These are phyloP conservation scores for Philantomba maxwellii DNA, from an alignment of 2,113 vertebrate species.

Conservation along the genomic window DNA sequence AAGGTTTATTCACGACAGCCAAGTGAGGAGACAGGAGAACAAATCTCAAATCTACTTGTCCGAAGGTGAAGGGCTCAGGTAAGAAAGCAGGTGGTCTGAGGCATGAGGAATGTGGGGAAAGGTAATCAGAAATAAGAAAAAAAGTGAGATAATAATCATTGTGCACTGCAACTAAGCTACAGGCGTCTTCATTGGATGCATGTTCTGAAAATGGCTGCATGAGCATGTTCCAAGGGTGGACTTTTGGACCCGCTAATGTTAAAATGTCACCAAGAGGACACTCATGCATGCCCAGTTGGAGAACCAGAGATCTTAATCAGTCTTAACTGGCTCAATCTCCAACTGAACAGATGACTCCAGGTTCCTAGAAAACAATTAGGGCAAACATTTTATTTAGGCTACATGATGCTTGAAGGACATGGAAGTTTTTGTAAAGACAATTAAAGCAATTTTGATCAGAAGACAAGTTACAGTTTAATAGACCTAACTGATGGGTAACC, in stretches of 20 bases:
- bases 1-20: background rate
- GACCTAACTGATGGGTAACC: background rate
- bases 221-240: background rate
- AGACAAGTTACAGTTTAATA: background rate
- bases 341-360: background rate
- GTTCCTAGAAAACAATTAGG: background rate
- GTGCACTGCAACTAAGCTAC: background rate
- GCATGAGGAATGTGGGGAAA: background rate
- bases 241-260: background rate
- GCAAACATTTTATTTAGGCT: background rate
- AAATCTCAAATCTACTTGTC: background rate
- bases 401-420: background rate
- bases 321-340: background rate
- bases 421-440: background rate
- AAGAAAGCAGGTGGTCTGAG: background rate
- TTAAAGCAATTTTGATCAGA: background rate
- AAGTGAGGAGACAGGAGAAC: background rate
- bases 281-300: background rate
- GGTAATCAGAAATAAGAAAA: background rate
- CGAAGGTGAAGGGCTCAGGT: background rate
- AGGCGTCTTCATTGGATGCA: background rate
- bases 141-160: background rate
- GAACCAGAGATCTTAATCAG: background rate
- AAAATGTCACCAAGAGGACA: background rate
- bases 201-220: background rate